Percentiles rank a stretch among this genome's conserved stretches.
Conservation (phyloP, 2,888 invertebrate genomes). For the Heliconius ethilla region DNA sequence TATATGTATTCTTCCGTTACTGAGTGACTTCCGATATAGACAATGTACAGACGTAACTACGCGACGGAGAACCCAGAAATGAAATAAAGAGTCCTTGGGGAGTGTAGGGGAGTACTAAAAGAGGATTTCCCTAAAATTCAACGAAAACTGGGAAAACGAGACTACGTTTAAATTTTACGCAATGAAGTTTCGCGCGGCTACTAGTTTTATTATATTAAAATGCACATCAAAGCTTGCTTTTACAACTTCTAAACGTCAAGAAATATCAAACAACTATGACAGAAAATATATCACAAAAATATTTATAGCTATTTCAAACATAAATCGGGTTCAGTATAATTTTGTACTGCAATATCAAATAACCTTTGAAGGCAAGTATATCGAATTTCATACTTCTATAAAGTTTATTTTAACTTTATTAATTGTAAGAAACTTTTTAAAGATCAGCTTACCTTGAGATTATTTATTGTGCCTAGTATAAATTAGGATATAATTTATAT, state of each 20-base stretch:
- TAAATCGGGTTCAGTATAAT: conserved; percentile 5
- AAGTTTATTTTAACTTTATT: conserved; percentile 12
- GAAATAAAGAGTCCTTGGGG: too few relatives aligned
- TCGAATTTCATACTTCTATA: conserved; percentile 6
- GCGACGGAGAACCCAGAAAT: too few relatives aligned
- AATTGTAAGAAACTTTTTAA: conserved; percentile 11
- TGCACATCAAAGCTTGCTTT: conserved; percentile 19
- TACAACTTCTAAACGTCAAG: conserved; percentile 3
- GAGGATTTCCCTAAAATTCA: too few relatives aligned
- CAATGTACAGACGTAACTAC: too few relatives aligned
- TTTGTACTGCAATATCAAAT: conserved; percentile 7
- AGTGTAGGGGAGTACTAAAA: too few relatives aligned
- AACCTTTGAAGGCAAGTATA: background rate
- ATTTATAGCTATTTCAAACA: conserved; percentile 13
- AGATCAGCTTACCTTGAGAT: background rate
- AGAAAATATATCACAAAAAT: conserved; percentile 14
- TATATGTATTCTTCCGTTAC: too few relatives aligned
- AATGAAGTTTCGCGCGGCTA: background rate
- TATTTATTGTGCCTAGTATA: background rate
- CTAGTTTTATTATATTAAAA: background rate
- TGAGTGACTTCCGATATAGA: too few relatives aligned
- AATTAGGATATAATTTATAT: too few relatives aligned
- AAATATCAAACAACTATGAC: conserved; percentile 5
- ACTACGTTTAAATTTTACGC: background rate
- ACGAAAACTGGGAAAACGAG: background rate